phyloP scores from a whole-genome alignment of 2,888 invertebrate genomes.

The Hemicrepidius hirtus region DNA sequence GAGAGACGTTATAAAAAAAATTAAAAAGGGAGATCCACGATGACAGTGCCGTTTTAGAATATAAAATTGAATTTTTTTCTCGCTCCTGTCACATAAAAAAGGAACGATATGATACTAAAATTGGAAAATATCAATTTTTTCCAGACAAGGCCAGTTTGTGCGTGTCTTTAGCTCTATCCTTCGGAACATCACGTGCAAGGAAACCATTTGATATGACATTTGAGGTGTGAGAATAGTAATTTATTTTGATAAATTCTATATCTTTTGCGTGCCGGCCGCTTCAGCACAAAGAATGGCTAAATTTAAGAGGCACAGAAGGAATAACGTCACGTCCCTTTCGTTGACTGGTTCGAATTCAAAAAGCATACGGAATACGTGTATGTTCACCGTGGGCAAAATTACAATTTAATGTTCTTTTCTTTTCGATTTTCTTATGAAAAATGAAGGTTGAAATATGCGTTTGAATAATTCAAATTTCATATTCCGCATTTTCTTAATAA shows the following conservation, averaged over 20 bases:
- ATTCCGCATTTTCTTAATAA: too few relatives aligned
- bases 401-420: constrained; percentile 3
- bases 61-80: constrained; percentile 3
- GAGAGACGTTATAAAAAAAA: too few relatives aligned
- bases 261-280: constrained; percentile 23
- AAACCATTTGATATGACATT: constrained; percentile 18
- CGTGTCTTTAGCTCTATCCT: constrained; percentile 18
- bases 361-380: neutral
- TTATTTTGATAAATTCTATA: constrained; percentile 26
- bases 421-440: neutral
- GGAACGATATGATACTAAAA: neutral
- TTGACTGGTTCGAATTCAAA: neutral
- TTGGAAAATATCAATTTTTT: constrained; percentile 6
- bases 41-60: too few relatives aligned
- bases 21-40: too few relatives aligned
- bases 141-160: constrained; percentile 15
- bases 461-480: neutral
- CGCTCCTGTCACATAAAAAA: neutral
- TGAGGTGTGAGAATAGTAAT: constrained; percentile 21
- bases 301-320: neutral
- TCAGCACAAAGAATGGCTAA: constrained; percentile 2
- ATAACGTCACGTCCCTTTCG: constrained; percentile 16
- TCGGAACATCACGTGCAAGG: constrained; percentile 11
- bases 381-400: neutral
- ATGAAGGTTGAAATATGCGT: neutral